Evolutionary conservation across 2,888 invertebrate genomes (phyloP).

Genomic region (Hirtodrosophila cameraria): DNA sequence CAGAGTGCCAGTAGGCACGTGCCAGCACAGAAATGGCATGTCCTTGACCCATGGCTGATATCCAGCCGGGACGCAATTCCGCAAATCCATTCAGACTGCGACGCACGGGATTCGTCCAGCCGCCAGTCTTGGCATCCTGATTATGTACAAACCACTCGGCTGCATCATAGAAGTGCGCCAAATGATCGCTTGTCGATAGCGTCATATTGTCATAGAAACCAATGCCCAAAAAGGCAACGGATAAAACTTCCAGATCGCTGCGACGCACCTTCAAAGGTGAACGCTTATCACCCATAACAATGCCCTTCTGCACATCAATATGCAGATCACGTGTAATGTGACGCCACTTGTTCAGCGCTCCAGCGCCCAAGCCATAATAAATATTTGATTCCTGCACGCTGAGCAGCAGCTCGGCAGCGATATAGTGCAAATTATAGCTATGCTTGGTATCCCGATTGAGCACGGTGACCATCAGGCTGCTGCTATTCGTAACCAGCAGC

Average conservation of each 20-base stretch:
- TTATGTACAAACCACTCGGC: slow-evolving; percentile 95
- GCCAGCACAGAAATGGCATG: slow-evolving; percentile 97
- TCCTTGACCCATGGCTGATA: slow-evolving; percentile 99
- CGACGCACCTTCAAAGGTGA: slow-evolving; percentile 81
- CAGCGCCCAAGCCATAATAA: slow-evolving; percentile 92
- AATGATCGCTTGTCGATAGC: slow-evolving; percentile 92
- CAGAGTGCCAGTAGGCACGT: slow-evolving; percentile 93
- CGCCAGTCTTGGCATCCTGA: slow-evolving; percentile 94
- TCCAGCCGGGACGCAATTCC: slow-evolving; percentile 94
- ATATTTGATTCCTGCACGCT: slow-evolving; percentile 91
- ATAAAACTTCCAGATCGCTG: slow-evolving; percentile 86
- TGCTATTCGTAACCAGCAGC: slow-evolving; percentile 89
- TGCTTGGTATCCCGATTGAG: slow-evolving; percentile 92
- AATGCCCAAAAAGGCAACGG: slow-evolving; percentile 88
- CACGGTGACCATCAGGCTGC: slow-evolving; percentile 91
- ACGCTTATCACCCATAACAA: slow-evolving; percentile 85
- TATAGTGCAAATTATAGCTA: slow-evolving; percentile 92
- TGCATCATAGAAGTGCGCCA: slow-evolving; percentile 95
- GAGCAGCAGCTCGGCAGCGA: slow-evolving; percentile 90
- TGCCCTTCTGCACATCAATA: slow-evolving; percentile 96
- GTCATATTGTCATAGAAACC: slow-evolving; percentile 92
- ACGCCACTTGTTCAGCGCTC: slow-evolving; percentile 88
- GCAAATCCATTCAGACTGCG: slow-evolving; percentile 90
- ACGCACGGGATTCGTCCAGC: slow-evolving; percentile 96
- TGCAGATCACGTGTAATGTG: slow-evolving; percentile 93